Evolutionary conservation across 2,888 invertebrate species (phyloP).

Genomic region (Agrotis segetum): DNA sequence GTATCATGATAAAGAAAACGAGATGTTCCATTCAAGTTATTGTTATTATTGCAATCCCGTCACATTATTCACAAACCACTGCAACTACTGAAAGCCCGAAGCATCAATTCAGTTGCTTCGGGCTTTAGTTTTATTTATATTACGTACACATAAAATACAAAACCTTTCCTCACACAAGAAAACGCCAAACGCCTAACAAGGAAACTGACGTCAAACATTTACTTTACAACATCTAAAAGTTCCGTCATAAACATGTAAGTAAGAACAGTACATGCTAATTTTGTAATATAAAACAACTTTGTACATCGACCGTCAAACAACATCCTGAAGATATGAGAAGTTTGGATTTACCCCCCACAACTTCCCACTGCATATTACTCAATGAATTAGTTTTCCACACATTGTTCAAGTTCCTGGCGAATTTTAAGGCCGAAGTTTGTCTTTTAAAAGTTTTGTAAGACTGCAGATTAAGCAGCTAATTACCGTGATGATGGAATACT

Average conservation of each 20-base stretch:
- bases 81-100: too few relatives aligned
- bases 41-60: too few relatives aligned
- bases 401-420: slow-evolving; percentile 10
- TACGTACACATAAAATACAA: too few relatives aligned
- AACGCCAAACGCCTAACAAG: slow-evolving; percentile 2
- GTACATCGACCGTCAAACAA: slow-evolving; percentile 47
- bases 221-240: slow-evolving; percentile 41
- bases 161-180: background rate
- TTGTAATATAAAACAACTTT: slow-evolving; percentile 53
- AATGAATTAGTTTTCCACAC: slow-evolving; percentile 31
- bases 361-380: slow-evolving; percentile 24
- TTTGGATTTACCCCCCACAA: slow-evolving; percentile 9
- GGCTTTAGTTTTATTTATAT: too few relatives aligned
- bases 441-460: background rate
- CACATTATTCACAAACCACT: too few relatives aligned
- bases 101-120: too few relatives aligned
- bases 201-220: slow-evolving; percentile 32
- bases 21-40: too few relatives aligned
- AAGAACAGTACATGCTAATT: slow-evolving; percentile 56
- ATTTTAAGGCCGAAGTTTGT: slow-evolving; percentile 26
- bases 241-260: slow-evolving; percentile 39
- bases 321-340: slow-evolving; percentile 29
- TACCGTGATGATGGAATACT: background rate
- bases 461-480: slow-evolving; percentile 2
- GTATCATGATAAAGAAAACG: too few relatives aligned